A percentile compares a stretch with the other conserved stretches of the same genome.
These are phyloP conservation scores for Hirudo medicinalis DNA, from an alignment of 1,140 invertebrate species.

Conservation along the genomic window DNA sequence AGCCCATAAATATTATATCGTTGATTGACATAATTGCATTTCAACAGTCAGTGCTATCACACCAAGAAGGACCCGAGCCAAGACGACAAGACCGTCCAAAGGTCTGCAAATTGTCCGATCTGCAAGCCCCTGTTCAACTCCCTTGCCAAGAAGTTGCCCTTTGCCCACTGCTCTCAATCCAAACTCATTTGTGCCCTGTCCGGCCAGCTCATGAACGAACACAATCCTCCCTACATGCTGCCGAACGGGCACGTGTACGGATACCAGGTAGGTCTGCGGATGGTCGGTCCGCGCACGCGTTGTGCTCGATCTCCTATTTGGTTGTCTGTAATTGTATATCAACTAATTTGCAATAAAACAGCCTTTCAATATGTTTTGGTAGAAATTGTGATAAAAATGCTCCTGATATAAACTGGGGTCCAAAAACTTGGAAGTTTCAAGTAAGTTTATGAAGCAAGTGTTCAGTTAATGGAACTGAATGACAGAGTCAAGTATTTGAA, in stretches of 20 bases:
- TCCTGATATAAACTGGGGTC: too few species aligned
- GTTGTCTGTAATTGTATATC: background rate
- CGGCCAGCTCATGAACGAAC: conserved; percentile 82
- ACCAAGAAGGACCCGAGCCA: background rate
- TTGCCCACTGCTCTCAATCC: conserved; percentile 85
- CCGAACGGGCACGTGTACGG: conserved; percentile 96
- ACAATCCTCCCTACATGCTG: conserved; percentile 94
- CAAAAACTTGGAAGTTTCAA: too few species aligned
- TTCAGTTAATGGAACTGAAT: too few species aligned
- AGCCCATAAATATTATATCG: background rate
- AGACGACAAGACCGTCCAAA: background rate
- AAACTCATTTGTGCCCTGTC: conserved; percentile 80
- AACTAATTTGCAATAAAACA: conserved; percentile 11
- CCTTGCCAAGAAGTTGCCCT: conserved; percentile 72
- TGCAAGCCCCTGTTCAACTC: conserved; percentile 75
- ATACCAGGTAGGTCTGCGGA: conserved; percentile 56
- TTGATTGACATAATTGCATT: background rate
- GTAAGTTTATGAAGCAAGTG: too few species aligned
- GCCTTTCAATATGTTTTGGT: background rate
- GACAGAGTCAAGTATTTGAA: too few species aligned
- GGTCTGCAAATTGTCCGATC: conserved; percentile 64
- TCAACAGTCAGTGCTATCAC: background rate
- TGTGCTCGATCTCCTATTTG: background rate
- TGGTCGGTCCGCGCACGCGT: too few species aligned
- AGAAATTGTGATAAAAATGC: background rate